These are phyloP conservation scores for Drosophila quinaria DNA, from an alignment of 2,888 invertebrate genomes.

Conservation along the genomic window DNA sequence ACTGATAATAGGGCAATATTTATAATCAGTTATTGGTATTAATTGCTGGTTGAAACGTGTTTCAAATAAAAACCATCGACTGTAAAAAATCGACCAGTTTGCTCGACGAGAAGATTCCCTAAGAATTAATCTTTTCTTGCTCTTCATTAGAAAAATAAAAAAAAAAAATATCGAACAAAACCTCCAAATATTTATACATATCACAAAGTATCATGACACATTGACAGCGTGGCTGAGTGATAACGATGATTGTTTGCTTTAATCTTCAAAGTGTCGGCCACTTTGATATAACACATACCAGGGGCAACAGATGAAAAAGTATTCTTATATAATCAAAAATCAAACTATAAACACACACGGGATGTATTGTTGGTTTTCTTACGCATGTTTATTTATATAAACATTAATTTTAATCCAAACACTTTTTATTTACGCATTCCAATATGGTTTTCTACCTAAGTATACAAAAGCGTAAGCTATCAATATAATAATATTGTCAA, in stretches of 20 bases:
- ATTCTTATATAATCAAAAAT: not conserved
- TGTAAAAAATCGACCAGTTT: not conserved
- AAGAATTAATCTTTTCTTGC: not conserved
- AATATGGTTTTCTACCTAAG: not conserved
- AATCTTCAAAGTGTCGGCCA: not conserved
- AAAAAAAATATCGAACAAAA: not conserved
- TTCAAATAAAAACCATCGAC: slow-evolving; percentile 1
- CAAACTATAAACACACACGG: not conserved
- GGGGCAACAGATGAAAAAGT: not conserved
- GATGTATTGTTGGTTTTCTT: not conserved
- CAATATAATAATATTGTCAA: not conserved
- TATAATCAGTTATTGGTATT: slow-evolving; percentile 5
- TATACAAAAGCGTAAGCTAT: not conserved
- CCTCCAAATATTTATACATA: not conserved
- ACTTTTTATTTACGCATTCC: slow-evolving; percentile 6
- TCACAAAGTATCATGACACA: not conserved
- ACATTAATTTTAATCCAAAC: slow-evolving; percentile 3
- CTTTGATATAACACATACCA: not conserved
- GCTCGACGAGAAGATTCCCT: not conserved
- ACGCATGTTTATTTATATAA: not conserved
- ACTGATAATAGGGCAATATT: not conserved
- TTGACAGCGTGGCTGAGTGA: not conserved
- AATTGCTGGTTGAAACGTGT: slow-evolving; percentile 5
- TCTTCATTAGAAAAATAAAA: not conserved
- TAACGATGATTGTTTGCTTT: not conserved